Evolutionary conservation across 1,140 invertebrate genomes (phyloP).

Genomic region (Penaeus japonicus): DNA sequence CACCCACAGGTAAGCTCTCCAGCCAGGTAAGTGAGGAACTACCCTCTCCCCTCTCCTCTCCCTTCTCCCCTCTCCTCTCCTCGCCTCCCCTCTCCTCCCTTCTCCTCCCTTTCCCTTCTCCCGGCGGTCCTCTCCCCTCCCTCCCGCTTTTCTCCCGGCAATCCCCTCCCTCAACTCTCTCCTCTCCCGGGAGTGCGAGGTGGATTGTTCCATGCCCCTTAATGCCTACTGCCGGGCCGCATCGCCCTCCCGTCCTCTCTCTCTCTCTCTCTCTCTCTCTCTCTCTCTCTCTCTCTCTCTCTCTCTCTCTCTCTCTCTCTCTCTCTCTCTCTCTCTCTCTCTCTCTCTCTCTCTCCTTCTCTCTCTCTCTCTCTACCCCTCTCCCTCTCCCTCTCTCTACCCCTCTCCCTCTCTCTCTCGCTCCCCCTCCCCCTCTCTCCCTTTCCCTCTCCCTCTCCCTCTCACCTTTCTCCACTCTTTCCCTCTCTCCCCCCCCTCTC

Average conservation of each 20-base stretch:
- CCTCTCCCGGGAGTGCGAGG: neutral
- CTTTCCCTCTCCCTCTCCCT: neutral
- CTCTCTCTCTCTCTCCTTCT: neutral
- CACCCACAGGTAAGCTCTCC: neutral
- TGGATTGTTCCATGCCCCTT: neutral
- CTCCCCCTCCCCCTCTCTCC: neutral
- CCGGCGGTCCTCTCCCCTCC: neutral
- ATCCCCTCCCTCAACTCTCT: neutral
- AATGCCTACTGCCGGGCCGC: neutral
- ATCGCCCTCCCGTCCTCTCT: too few relatives aligned
- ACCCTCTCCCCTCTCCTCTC: neutral
- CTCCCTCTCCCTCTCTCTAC: neutral
- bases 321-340: neutral
- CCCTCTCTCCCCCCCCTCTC: neutral
- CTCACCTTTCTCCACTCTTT: too few relatives aligned
- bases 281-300: neutral
- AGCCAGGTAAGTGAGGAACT: too few relatives aligned
- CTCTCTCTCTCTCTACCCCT: neutral
- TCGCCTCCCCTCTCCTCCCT: neutral
- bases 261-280: neutral
- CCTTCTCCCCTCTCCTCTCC: neutral
- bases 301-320: neutral
- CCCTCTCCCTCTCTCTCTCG: neutral
- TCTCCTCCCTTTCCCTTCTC: neutral
- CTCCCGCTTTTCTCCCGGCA: neutral